Base-by-base conservation (phyloP, 2,113 vertebrate species). In the Bagarius yarrelli region DNA sequence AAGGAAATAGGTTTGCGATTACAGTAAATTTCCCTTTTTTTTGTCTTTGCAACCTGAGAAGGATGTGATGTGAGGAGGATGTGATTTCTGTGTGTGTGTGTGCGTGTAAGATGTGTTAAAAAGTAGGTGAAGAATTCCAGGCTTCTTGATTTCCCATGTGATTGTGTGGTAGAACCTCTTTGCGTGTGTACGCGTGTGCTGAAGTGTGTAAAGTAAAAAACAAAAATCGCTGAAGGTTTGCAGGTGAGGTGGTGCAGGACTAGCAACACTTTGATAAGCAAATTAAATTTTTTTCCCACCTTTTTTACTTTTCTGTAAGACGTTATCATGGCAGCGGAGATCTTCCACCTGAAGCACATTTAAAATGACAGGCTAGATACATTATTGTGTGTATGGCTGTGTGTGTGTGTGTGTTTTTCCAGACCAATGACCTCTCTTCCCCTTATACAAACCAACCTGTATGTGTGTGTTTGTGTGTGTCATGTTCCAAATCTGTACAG, bases 401-500 rank as follows among this genome's bases (percentile, higher is more conserved):
- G n/a, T n/a, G n/a, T 67, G 15, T 64, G 32, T 64, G 63, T 67
- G 63, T n/a, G 16, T 44, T 21, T 67, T 40, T 5, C 66, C 36
- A 47, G 12, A 47, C 36, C 4, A 69, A 14, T 69, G 40, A 69
- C 66, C 13, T 2, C 23, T 47, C 40, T 25, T 69, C 36, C 36
- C 13, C 66, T 8, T 40, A 47, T 14, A 15, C 5, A 70, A 9
- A 44, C 64, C 34, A 67, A 66, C 63, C 19, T 76, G 14, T 69
- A 15, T 50, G 53, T 59, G 8, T 60, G 73, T 27, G 23, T n/a
- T 21, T 8, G 3, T 44, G 36, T 23, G 25, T 13, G 47, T 78
- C 16, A 64, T 52, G 55, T 74, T 60, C 77, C 77, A 25, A 56
- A 69, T 59, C 61, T 80, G 82, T 80, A 83, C 63, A 80, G 82